Evolutionary conservation across 2,888 invertebrate genomes (phyloP).

Genomic region (Meteorus colon): DNA sequence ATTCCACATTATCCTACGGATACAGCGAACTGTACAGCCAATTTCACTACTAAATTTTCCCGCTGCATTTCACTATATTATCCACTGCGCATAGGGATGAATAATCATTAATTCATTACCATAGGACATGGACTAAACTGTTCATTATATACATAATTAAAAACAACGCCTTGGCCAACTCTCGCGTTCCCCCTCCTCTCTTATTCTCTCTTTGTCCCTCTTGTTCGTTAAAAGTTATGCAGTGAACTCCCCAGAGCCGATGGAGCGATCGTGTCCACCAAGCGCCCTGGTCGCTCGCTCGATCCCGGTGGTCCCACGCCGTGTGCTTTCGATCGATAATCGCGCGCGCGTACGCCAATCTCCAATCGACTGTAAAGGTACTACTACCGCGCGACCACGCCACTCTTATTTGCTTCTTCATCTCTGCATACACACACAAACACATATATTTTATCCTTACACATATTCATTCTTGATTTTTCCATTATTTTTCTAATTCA

Average conservation of each 20-base stretch:
- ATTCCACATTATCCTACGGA: too few relatives aligned
- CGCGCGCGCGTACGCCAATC: slow-evolving; percentile 45
- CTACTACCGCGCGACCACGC: slow-evolving; percentile 25
- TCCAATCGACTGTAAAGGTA: slow-evolving; percentile 40
- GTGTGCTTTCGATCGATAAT: slow-evolving; percentile 52
- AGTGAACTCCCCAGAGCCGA: slow-evolving; percentile 52
- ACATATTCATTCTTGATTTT: not conserved
- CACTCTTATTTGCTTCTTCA: slow-evolving; percentile 43
- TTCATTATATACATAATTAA: slow-evolving; percentile 73
- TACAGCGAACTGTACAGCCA: not conserved
- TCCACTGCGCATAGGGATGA: not conserved
- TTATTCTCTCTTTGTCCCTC: slow-evolving; percentile 44
- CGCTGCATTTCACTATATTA: too few relatives aligned
- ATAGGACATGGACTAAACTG: slow-evolving; percentile 67
- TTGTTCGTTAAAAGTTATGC: slow-evolving; percentile 65
- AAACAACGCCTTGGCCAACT: slow-evolving; percentile 63
- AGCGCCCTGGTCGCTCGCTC: slow-evolving; percentile 52
- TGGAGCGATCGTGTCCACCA: slow-evolving; percentile 47
- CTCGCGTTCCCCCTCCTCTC: slow-evolving; percentile 22
- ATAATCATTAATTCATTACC: slow-evolving; percentile 58
- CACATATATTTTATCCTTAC: not conserved
- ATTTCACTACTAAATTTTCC: not conserved
- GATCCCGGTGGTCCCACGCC: slow-evolving; percentile 71
- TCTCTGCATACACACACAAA: slow-evolving; percentile 11
- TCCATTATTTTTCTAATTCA: not conserved